A percentile compares a stretch with the other conserved stretches of the same genome.
Evolutionary conservation across 2,113 vertebrate genomes (phyloP).

Genomic region (Aphelocoma coerulescens): DNA sequence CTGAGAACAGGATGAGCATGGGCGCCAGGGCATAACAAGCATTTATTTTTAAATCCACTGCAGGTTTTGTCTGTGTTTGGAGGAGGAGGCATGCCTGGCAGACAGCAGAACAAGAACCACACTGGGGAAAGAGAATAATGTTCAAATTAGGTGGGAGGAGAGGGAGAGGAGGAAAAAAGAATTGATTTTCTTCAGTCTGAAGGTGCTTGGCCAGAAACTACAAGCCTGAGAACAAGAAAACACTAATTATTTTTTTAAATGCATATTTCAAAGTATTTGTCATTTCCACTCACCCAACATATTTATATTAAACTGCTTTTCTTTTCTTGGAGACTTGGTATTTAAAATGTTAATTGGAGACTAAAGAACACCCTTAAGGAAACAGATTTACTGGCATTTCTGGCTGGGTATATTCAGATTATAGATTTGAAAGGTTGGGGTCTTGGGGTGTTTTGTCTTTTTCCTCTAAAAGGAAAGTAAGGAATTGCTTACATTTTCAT

Average conservation of each 20-base stretch:
- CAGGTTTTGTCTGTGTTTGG: background rate
- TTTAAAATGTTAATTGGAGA: slow-evolving; percentile 6
- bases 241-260: background rate
- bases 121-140: background rate
- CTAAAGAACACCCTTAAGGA: background rate
- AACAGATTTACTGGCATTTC: background rate
- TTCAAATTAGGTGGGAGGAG: background rate
- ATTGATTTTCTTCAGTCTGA: background rate
- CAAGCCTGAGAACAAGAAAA: background rate
- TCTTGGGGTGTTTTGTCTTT: background rate
- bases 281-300: background rate
- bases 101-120: background rate
- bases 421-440: background rate
- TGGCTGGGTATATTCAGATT: background rate
- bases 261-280: background rate
- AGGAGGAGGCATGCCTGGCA: background rate
- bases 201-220: background rate
- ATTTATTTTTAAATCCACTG: background rate
- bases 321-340: background rate
- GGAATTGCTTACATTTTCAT: background rate
- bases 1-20: background rate
- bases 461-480: background rate
- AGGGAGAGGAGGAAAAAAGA: background rate
- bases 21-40: background rate
- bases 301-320: background rate